Conservation (phyloP, 2,888 invertebrate species). For the Polia nebulosa region DNA sequence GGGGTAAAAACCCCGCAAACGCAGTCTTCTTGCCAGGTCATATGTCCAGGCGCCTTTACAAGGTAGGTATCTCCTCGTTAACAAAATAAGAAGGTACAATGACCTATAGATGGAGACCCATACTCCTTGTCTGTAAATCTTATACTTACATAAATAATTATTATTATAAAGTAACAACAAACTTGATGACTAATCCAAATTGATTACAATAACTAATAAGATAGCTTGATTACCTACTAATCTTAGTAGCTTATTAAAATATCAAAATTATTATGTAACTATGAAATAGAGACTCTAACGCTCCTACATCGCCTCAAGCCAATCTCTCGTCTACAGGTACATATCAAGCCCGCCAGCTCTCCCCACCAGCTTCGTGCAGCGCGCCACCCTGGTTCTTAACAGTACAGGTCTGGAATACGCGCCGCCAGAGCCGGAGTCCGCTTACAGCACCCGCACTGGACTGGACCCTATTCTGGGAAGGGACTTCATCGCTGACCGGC, state of each 20-base stretch:
- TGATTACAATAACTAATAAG: not conserved
- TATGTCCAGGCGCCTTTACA: too few relatives aligned
- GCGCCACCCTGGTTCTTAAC: conserved; percentile 35
- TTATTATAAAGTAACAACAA: too few relatives aligned
- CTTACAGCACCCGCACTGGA: conserved; percentile 13
- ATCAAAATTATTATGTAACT: not conserved
- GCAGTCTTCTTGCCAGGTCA: too few relatives aligned
- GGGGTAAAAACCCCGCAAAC: too few relatives aligned
- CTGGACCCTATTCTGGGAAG: conserved; percentile 30
- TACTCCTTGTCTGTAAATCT: too few relatives aligned
- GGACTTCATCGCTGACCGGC: conserved; percentile 53
- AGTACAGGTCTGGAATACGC: conserved; percentile 30
- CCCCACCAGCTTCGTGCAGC: conserved; percentile 49
- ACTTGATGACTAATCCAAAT: not conserved
- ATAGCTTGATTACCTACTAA: too few relatives aligned
- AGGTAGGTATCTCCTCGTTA: too few relatives aligned
- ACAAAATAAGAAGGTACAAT: not conserved
- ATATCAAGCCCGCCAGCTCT: conserved; percentile 48
- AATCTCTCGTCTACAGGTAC: conserved; percentile 25
- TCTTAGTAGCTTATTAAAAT: not conserved
- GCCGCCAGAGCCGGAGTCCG: not conserved
- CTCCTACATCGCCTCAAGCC: not conserved
- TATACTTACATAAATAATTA: too few relatives aligned
- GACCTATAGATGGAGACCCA: too few relatives aligned
- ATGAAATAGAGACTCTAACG: not conserved